phyloP scores from a whole-genome alignment of 1,140 invertebrate genomes.

The Bombus waltoni region DNA sequence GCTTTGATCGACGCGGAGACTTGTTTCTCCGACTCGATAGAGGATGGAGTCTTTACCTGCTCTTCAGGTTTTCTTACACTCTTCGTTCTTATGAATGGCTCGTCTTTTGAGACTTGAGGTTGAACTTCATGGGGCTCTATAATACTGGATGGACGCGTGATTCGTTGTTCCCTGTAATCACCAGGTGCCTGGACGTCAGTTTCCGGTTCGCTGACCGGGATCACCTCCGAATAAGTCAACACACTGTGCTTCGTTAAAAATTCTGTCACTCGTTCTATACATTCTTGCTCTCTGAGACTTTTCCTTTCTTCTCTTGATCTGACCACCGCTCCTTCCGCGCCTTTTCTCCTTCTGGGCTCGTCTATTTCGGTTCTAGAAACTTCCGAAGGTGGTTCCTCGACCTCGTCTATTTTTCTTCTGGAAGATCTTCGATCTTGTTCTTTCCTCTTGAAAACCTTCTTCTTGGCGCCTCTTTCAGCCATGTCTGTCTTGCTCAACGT shows the following conservation, averaged over 20 bases:
- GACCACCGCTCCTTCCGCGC: not conserved
- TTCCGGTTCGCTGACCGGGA: not conserved
- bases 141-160: slow-evolving; percentile 40
- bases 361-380: not conserved
- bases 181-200: not conserved
- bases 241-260: slow-evolving; percentile 61
- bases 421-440: not conserved
- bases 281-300: slow-evolving; percentile 64
- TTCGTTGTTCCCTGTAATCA: slow-evolving; percentile 30
- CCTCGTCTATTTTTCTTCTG: not conserved
- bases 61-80: not conserved
- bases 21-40: not conserved
- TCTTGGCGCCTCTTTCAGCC: slow-evolving; percentile 38
- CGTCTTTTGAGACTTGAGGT: no score
- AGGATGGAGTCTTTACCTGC: not conserved
- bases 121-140: not conserved
- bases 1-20: not conserved
- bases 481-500: slow-evolving; percentile 10
- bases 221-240: slow-evolving; percentile 11
- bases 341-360: not conserved
- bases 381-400: not conserved
- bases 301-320: slow-evolving; percentile 61
- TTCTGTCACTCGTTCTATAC: slow-evolving; percentile 69
- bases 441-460: slow-evolving; percentile 26
- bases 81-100: not conserved